Base-by-base conservation (phyloP, 2,113 vertebrate genomes). In the Puma concolor region DNA sequence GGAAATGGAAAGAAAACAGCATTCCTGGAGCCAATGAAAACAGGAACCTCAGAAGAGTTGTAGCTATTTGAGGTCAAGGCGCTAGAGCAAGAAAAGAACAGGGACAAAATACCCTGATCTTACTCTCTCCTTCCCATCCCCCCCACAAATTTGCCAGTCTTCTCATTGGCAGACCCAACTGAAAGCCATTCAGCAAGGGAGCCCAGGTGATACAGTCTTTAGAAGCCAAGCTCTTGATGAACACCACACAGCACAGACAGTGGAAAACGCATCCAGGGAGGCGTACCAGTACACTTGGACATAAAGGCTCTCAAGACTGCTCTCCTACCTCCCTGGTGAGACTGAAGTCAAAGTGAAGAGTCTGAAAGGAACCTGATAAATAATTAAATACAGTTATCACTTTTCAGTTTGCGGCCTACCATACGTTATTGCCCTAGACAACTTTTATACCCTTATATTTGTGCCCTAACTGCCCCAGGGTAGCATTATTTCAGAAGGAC, bases 401-500 rank as follows among this genome's bases (percentile, higher is more conserved):
- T 72, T 3, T 66, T 50, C 50, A 72, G 69, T 50, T 33, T 79
- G 44, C 21, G 66, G n/a, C 23, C 80, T 15, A 95, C 63, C 54
- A 25, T 77, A 14, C 33, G 21, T 19, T 87, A 33, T 36, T 95
- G 14, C 11, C 38, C 11, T 57, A 29, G 29, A 76, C 57, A 60
- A 5, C 57, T 44, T 63, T 36, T 83, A 31, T 44, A 50, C 86
- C 36, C 33, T 85, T 93, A 74, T 38, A 38, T 25, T 44, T 44
- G 66, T 38, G 52, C 4, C 41, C 25, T 83, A 86, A 54, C 83
- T 91, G n/a, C 48, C 31, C 85, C 16, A 44, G 41, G 66, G 64
- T 71, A 96, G 13, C 38, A 83, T 21, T 89, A 50, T 44, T 79
- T 96, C 67, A 83, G 63, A 86, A 86, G 52, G 38, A 54, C 52